phyloP scores from a whole-genome alignment of 35 echinoderm and acorn worm genomes.

The Anneissia japonica region DNA sequence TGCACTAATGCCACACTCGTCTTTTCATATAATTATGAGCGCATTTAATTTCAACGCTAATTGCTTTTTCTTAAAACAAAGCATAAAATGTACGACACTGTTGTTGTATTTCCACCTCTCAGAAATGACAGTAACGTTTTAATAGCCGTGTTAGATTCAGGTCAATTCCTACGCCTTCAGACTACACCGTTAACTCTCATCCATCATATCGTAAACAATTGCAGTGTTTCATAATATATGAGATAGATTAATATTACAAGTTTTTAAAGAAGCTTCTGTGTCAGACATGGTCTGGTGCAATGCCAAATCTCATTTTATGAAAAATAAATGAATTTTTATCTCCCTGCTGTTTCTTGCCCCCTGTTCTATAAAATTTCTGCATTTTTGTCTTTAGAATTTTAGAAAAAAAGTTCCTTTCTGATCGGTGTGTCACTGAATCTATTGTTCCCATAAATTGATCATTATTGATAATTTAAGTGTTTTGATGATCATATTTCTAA shows the following conservation, averaged over 20 bases:
- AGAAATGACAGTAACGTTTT: neutral
- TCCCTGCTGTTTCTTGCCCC: neutral
- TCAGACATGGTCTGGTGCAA: neutral
- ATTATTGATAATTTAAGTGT: neutral
- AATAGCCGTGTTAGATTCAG: neutral
- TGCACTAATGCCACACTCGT: neutral
- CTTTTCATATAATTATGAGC: neutral
- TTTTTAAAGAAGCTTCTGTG: neutral
- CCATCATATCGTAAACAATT: neutral
- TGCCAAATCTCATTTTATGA: neutral
- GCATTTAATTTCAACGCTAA: neutral
- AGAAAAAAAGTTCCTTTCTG: too few species aligned
- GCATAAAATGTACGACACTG: neutral
- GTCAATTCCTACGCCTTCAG: neutral
- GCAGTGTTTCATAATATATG: neutral
- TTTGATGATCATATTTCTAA: neutral
- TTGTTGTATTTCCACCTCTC: neutral
- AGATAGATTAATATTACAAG: neutral
- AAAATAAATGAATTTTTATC: constrained; percentile 1
- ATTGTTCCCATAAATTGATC: neutral
- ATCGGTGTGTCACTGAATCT: too few species aligned
- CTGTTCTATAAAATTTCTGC: neutral
- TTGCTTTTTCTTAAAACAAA: constrained; percentile 2
- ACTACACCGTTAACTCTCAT: neutral
- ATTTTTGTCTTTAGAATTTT: neutral